Evolutionary conservation across 2,113 vertebrate genomes (phyloP).

Genomic region (Coptodon bakossiorum): DNA sequence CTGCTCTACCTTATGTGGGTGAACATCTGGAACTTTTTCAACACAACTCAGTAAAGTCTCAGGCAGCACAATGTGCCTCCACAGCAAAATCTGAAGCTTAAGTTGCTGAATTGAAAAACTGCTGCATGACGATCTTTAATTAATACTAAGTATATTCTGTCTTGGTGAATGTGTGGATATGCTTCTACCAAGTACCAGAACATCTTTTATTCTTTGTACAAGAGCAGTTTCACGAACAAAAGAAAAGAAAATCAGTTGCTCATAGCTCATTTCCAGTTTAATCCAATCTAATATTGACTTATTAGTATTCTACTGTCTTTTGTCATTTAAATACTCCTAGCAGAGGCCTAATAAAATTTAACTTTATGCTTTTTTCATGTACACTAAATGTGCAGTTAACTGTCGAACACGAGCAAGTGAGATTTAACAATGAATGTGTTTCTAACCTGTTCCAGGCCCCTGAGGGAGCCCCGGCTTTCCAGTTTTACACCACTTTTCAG

Average conservation of each 20-base stretch:
- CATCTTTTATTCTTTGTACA: not conserved
- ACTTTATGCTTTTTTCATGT: not conserved
- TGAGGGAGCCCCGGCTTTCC: conserved; percentile 71
- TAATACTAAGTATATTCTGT: not conserved
- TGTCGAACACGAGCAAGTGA: not conserved
- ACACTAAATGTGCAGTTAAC: not conserved
- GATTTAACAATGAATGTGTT: not conserved
- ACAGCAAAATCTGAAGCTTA: not conserved
- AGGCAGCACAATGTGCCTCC: not conserved
- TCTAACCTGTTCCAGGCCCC: conserved; percentile 35
- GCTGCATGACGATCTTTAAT: not conserved
- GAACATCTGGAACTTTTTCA: not conserved
- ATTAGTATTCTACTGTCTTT: not conserved
- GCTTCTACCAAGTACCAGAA: not conserved
- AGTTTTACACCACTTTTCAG: conserved; percentile 66
- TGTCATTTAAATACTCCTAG: not conserved
- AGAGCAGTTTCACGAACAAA: not conserved
- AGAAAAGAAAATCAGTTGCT: not conserved
- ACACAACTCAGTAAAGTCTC: not conserved
- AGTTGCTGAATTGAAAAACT: not conserved
- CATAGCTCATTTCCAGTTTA: not conserved
- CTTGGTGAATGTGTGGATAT: not conserved
- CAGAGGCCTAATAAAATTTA: not conserved
- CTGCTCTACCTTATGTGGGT: not conserved
- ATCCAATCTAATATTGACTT: not conserved